Evolutionary conservation across 1,140 invertebrate species (phyloP).

Genomic region (Macrotrachela quadricornifera): DNA sequence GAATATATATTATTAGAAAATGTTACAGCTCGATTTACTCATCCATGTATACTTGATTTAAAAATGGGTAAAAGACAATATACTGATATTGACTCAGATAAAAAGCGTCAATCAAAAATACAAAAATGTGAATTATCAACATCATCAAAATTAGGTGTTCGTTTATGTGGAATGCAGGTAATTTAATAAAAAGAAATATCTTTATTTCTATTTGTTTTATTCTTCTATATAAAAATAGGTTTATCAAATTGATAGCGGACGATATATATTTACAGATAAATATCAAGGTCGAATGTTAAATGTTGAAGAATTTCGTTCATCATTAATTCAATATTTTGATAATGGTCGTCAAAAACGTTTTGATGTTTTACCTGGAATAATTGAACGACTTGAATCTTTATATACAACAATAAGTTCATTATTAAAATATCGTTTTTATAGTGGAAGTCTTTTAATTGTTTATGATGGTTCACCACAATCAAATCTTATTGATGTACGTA

Average conservation of each 20-base stretch:
- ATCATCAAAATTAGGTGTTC: constrained; percentile 58
- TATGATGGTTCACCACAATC: constrained; percentile 46
- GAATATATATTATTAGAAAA: constrained; percentile 68
- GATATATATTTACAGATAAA: constrained; percentile 65
- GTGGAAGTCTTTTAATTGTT: constrained; percentile 68
- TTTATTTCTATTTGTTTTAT: too few species aligned
- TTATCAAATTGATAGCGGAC: constrained; percentile 43
- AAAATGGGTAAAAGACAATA: constrained; percentile 89
- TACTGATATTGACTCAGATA: constrained; percentile 67
- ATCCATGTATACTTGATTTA: constrained; percentile 51
- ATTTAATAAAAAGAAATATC: too few species aligned
- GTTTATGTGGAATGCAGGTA: constrained; percentile 66
- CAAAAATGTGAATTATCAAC: constrained; percentile 71
- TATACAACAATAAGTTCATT: constrained; percentile 55
- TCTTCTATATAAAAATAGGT: constrained; percentile 21
- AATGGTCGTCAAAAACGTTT: constrained; percentile 48
- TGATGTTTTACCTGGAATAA: constrained; percentile 42
- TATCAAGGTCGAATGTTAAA: constrained; percentile 67
- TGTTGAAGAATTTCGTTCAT: constrained; percentile 56
- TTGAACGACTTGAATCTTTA: constrained; percentile 48
- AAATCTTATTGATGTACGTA: constrained; percentile 42
- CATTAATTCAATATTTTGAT: constrained; percentile 60
- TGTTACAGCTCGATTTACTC: constrained; percentile 57
- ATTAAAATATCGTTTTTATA: constrained; percentile 77
- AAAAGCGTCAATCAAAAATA: constrained; percentile 66